phyloP scores from a whole-genome alignment of 2,797 vertebrate genomes.

The Diplodus puntazzo region DNA sequence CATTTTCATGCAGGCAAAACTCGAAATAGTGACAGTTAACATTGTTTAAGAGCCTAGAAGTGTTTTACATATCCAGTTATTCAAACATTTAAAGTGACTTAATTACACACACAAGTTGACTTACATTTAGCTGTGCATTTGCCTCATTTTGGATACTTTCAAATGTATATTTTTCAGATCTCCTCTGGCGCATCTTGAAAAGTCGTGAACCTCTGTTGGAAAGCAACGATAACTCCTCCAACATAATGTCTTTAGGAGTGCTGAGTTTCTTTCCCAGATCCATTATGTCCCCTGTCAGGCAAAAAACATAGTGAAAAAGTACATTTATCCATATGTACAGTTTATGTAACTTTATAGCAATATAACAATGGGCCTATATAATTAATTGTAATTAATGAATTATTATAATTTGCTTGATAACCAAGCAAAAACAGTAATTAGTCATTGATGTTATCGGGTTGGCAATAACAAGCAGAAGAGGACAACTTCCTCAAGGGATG shows the following conservation, averaged over 20 bases:
- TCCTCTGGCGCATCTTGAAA: constrained; percentile 96
- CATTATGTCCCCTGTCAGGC: constrained; percentile 82
- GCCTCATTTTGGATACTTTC: constrained; percentile 96
- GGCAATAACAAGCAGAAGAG: background rate
- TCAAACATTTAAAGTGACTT: background rate
- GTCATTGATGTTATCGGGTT: background rate
- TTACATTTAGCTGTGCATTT: constrained; percentile 90
- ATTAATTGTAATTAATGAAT: background rate
- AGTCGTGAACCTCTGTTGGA: constrained; percentile 96
- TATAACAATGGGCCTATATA: background rate
- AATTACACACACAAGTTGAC: constrained; percentile 61
- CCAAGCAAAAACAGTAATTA: background rate
- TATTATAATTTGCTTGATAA: background rate
- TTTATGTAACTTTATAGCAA: too few relatives aligned
- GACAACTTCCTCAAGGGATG: background rate
- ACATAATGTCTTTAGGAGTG: constrained; percentile 96
- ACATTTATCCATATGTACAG: background rate
- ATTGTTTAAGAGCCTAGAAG: background rate
- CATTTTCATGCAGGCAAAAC: background rate
- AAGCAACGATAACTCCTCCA: constrained; percentile 94
- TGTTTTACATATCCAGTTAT: background rate
- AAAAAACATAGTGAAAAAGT: background rate
- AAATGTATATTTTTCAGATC: constrained; percentile 98
- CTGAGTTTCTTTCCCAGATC: constrained; percentile 97
- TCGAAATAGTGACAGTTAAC: background rate